Conservation (phyloP, 1,140 invertebrate species). For the Bathynomus jamesi region DNA sequence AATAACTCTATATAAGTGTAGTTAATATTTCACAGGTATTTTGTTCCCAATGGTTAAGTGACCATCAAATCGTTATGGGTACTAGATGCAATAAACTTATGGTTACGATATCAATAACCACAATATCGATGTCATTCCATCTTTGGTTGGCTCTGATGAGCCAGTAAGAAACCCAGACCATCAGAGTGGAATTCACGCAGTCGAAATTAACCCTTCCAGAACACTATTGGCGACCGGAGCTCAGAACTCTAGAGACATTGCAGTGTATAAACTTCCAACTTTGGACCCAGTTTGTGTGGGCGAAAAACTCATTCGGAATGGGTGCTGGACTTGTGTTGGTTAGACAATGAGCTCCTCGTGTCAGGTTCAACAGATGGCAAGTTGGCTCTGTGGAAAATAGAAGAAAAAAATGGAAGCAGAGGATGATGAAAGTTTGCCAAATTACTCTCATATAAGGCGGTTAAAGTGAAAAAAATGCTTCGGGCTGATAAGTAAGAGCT, state of each 20-base stretch:
- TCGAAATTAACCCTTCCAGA: conserved; percentile 87
- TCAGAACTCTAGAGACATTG: conserved; percentile 83
- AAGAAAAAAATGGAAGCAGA: too few relatives aligned
- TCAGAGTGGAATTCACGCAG: conserved; percentile 74
- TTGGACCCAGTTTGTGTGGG: conserved; percentile 91
- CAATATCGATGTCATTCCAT: conserved; percentile 76
- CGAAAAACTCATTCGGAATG: conserved; percentile 88
- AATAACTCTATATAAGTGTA: too few relatives aligned
- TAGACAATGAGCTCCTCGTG: conserved; percentile 90
- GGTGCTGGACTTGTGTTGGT: conserved; percentile 92
- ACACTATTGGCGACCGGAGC: conserved; percentile 86
- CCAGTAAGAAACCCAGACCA: conserved; percentile 38
- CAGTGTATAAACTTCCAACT: conserved; percentile 84
- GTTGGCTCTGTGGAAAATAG: conserved; percentile 49
- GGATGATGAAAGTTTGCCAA: too few relatives aligned
- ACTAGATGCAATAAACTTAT: conserved; percentile 95
- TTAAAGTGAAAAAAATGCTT: conserved; percentile 29
- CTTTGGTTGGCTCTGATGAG: too few relatives aligned
- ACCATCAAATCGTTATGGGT: conserved; percentile 88
- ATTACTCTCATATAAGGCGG: conserved; percentile 26
- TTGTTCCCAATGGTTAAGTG: conserved; percentile 90
- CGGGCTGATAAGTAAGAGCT: conserved; percentile 63
- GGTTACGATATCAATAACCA: conserved; percentile 73
- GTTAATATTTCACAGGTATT: conserved; percentile 58
- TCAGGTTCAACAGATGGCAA: conserved; percentile 80